Conservation (phyloP, 1,140 invertebrate species). For the Streblospio benedicti region DNA sequence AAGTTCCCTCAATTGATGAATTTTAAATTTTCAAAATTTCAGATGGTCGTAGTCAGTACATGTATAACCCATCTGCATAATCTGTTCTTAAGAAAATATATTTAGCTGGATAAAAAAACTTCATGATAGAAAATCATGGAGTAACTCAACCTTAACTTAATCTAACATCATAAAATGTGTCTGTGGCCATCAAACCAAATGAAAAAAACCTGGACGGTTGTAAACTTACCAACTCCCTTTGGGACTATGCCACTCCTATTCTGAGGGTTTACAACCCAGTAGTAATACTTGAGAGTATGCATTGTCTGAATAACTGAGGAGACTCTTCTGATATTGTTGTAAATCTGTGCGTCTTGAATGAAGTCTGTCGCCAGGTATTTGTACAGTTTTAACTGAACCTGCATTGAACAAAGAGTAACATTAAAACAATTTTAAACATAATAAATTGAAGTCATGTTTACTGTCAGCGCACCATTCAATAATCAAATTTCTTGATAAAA, state of each 20-base stretch:
- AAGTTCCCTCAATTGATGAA: too few species aligned
- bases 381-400: slow-evolving; percentile 85
- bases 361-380: slow-evolving; percentile 96
- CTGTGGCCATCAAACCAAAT: too few species aligned
- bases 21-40: too few species aligned
- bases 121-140: too few species aligned
- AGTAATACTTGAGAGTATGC: slow-evolving; percentile 97
- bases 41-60: too few species aligned
- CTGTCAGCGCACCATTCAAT: neutral
- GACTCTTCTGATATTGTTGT: slow-evolving; percentile 89
- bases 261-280: slow-evolving; percentile 94
- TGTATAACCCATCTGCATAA: too few species aligned
- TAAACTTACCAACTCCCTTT: slow-evolving; percentile 77
- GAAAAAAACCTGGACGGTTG: too few species aligned
- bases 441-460: slow-evolving; percentile 9
- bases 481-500: too few species aligned
- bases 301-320: slow-evolving; percentile 96
- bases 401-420: slow-evolving; percentile 6
- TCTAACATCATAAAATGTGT: too few species aligned
- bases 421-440: slow-evolving; percentile 3
- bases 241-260: slow-evolving; percentile 88
- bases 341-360: slow-evolving; percentile 92
- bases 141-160: too few species aligned
- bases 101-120: too few species aligned
- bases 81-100: too few species aligned